Evolutionary conservation across 2,888 invertebrate species (phyloP), one percentile per base, ranked within the genome.

Genomic region (Acleris sparsana): DNA sequence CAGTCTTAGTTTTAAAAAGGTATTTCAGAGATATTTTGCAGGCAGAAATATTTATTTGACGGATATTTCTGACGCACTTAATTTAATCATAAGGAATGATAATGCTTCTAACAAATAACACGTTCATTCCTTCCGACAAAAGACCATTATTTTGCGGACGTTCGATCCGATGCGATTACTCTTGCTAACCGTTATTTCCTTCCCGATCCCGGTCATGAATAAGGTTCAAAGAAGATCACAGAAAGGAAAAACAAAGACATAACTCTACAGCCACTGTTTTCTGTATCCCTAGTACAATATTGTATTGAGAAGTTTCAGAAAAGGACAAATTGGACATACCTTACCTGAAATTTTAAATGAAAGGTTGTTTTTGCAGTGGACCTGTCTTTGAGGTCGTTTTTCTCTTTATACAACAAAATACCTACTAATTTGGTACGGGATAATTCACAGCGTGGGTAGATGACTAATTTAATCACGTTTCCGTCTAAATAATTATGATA

Each of bases 341-440:
- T 9, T 49, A 9, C 5, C 3, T 1, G 17, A 29, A 17, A 9
- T 56, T 22, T 44, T 25, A 46, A 57, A 25, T 5, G 22, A 55
- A 57, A 62, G 57, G 56, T 29, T 46, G 25, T 22, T 66, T 65
- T 44, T 64, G 22, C 17, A 25, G n/a, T 43, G 46, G 22, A 39
- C 59, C 11, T 44, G 18, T 20, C 65, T 65, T 66, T 66, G 66
- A 62, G 53, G 61, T 66, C 52, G 33, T 56, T 17, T 57, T 62
- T 52, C 17, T 57, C 49, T 13, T 39, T 60, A 53, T 39, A 5
- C 43, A 18, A 61, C 56, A 66, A 61, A 64, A 52, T 52, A 18
- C 46, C 51, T 57, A 66, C 57, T 66, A 52, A 57, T 56, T 46
- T 46, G 61, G 56, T 57, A 25, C 52, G 16, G 22, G 52, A 57